Conservation (phyloP, 2,113 vertebrate species). For the Haplochromis vanheusdeni region DNA sequence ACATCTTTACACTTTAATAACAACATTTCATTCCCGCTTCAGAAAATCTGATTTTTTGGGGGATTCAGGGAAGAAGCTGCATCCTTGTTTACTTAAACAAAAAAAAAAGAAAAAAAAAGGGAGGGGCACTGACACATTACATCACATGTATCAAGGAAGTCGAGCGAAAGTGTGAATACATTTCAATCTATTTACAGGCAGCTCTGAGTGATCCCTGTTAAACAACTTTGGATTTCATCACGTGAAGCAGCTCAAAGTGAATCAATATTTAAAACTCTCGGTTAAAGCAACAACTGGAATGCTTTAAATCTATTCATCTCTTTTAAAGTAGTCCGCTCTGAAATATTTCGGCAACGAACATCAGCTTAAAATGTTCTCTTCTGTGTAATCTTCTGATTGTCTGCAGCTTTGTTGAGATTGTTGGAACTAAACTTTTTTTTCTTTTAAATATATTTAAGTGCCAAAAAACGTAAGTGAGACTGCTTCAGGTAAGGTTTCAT, state of each 20-base stretch:
- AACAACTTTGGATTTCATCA: constrained; percentile 27
- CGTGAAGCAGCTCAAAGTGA: constrained; percentile 13
- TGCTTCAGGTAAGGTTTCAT: background rate
- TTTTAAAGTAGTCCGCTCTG: background rate
- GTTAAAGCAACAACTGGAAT: constrained; percentile 34
- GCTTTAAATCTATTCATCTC: constrained; percentile 14
- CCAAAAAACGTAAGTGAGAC: background rate
- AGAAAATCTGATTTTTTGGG: background rate
- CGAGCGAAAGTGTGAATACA: background rate
- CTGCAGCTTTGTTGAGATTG: constrained; percentile 50
- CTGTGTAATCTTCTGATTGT: constrained; percentile 57
- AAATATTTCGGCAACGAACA: background rate
- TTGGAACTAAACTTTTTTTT: constrained; percentile 7
- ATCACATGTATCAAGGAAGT: background rate
- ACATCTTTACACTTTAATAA: background rate
- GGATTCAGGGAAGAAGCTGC: background rate
- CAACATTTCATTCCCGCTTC: background rate
- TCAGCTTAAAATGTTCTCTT: background rate
- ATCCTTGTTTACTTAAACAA: background rate
- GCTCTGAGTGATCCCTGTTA: constrained; percentile 25
- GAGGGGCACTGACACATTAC: background rate
- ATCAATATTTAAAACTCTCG: background rate
- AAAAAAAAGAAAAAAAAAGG: background rate
- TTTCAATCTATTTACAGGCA: constrained; percentile 47
- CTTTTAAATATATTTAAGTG: constrained; percentile 20